Percentiles rank a stretch among this genome's conserved stretches.
These are phyloP conservation scores for Echinometra lucunter DNA, from an alignment of 53 echinoderm and acorn worm species.

Conservation along the genomic window DNA sequence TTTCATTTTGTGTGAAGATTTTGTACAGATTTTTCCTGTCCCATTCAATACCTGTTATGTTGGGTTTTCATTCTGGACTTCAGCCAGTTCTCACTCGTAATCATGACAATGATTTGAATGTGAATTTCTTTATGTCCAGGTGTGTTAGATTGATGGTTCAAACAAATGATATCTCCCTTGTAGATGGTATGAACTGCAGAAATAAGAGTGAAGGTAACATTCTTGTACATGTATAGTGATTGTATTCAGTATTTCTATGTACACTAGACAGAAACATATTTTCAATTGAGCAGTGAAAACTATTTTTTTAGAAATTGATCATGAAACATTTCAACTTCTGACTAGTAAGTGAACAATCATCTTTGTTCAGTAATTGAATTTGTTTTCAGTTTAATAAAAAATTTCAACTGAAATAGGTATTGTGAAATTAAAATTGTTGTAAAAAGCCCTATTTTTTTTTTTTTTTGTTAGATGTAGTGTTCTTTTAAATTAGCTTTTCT, in stretches of 20 bases:
- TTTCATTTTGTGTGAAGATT: neutral
- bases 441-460: neutral
- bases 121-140: neutral
- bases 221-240: slow-evolving; percentile 11
- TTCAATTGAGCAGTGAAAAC: neutral
- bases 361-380: neutral
- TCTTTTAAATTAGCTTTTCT: neutral
- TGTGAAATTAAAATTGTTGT: neutral
- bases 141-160: neutral
- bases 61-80: neutral
- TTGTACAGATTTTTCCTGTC: neutral
- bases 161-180: neutral
- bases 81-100: neutral
- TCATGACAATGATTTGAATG: neutral
- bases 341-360: neutral
- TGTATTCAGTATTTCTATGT: slow-evolving; percentile 34
- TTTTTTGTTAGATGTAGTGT: neutral
- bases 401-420: slow-evolving; percentile 13
- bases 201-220: neutral
- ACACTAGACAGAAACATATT: slow-evolving; percentile 1
- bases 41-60: neutral
- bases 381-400: neutral
- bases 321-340: neutral
- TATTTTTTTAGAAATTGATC: neutral
- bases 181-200: neutral